These are phyloP conservation scores for Danio aesculapii DNA, from an alignment of 2,797 vertebrate genomes.

Conservation along the genomic window DNA sequence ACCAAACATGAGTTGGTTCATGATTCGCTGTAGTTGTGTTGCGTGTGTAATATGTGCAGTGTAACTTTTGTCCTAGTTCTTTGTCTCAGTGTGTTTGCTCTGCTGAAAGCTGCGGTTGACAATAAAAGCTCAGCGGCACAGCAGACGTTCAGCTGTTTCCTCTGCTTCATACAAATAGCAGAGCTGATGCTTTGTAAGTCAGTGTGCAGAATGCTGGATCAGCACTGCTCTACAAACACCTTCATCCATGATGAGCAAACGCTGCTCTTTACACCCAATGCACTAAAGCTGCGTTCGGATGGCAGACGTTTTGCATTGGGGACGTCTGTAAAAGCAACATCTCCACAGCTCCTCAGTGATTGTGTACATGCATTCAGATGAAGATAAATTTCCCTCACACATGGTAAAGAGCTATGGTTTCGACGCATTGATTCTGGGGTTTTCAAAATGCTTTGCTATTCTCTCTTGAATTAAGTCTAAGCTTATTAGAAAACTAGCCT, in stretches of 20 bases:
- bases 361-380: too few relatives aligned
- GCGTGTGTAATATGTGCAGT: background rate
- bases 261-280: background rate
- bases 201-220: slow-evolving; percentile 72
- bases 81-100: background rate
- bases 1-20: background rate
- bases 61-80: background rate
- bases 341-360: too few relatives aligned
- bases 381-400: too few relatives aligned
- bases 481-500: too few relatives aligned
- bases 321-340: too few relatives aligned
- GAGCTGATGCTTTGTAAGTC: slow-evolving; percentile 74
- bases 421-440: too few relatives aligned
- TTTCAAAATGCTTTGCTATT: too few relatives aligned
- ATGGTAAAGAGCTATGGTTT: too few relatives aligned
- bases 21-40: background rate
- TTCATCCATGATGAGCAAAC: slow-evolving; percentile 11
- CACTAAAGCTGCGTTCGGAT: too few relatives aligned
- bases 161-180: slow-evolving; percentile 72
- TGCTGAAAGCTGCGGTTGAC: slow-evolving; percentile 12
- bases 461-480: too few relatives aligned
- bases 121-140: slow-evolving; percentile 7
- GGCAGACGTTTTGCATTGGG: too few relatives aligned
- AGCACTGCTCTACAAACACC: slow-evolving; percentile 64
- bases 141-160: slow-evolving; percentile 63